A percentile compares a stretch with the other conserved stretches of the same genome.
phyloP scores from a whole-genome alignment of 2,113 vertebrate species.

The Apaloderma vittatum region DNA sequence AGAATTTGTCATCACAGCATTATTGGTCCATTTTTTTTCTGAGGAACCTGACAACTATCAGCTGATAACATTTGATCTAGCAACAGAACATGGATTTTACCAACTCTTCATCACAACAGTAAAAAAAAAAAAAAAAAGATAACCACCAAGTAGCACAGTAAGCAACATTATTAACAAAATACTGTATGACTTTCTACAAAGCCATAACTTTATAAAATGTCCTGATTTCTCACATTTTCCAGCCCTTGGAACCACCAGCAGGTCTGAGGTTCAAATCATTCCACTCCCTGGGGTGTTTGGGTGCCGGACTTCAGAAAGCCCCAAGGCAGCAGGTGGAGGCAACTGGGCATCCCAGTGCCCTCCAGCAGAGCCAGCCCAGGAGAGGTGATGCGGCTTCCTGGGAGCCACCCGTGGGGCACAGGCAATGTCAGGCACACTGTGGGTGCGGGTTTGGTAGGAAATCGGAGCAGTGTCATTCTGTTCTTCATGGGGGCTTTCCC shows the following conservation, averaged over 20 bases:
- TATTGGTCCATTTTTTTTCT: conserved; percentile 11
- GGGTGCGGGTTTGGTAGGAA: not conserved
- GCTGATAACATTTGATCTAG: not conserved
- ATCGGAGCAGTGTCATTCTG: accelerated
- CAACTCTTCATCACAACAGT: not conserved
- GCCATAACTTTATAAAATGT: not conserved
- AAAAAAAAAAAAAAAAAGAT: not conserved
- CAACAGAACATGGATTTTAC: not conserved
- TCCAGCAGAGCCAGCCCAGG: not conserved
- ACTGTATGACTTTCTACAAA: not conserved
- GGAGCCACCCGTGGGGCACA: not conserved
- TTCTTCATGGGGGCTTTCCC: not conserved
- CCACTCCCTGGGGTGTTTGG: not conserved
- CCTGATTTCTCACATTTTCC: not conserved
- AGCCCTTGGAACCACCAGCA: not conserved
- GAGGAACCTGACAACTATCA: conserved; percentile 8
- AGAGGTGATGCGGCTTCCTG: not conserved
- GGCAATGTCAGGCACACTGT: not conserved
- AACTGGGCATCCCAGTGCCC: not conserved
- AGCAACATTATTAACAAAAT: not conserved
- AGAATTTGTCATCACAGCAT: not conserved
- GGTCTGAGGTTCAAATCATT: not conserved
- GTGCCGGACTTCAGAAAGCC: not conserved
- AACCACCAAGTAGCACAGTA: accelerated
- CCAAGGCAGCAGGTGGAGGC: not conserved